Evolutionary conservation across 2,888 invertebrate species (phyloP).

Genomic region (Tinea semifulvella): DNA sequence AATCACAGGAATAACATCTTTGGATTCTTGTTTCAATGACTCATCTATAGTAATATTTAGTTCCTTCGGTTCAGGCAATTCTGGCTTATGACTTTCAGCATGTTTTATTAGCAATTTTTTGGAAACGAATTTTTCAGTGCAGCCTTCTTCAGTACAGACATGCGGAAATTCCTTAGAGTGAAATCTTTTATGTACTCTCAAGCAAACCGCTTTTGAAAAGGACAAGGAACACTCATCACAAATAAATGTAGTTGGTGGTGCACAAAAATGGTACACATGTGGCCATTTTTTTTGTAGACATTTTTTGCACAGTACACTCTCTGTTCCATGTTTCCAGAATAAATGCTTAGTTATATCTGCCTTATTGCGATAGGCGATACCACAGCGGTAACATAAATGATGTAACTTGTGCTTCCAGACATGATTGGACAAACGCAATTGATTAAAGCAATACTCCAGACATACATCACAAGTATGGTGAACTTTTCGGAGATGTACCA

Average conservation of each 20-base stretch:
- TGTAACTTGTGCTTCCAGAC: slow-evolving; percentile 92
- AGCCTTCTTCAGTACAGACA: slow-evolving; percentile 74
- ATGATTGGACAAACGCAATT: slow-evolving; percentile 83
- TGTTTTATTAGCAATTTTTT: slow-evolving; percentile 81
- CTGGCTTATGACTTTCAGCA: slow-evolving; percentile 66
- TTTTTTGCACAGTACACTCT: slow-evolving; percentile 84
- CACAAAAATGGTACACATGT: slow-evolving; percentile 90
- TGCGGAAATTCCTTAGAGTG: slow-evolving; percentile 79
- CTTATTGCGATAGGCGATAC: slow-evolving; percentile 87
- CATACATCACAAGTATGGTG: slow-evolving; percentile 91
- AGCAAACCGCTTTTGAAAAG: slow-evolving; percentile 78
- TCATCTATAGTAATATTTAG: slow-evolving; percentile 30
- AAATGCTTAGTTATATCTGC: slow-evolving; percentile 89
- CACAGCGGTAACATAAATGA: slow-evolving; percentile 88
- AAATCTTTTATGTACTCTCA: slow-evolving; percentile 85
- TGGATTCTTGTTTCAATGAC: slow-evolving; percentile 32
- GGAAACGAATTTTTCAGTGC: slow-evolving; percentile 82
- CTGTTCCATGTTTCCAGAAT: slow-evolving; percentile 93
- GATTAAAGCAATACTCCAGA: slow-evolving; percentile 81
- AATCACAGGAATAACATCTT: slow-evolving; percentile 41
- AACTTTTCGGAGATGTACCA: slow-evolving; percentile 86
- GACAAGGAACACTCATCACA: slow-evolving; percentile 84
- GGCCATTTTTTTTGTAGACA: slow-evolving; percentile 93
- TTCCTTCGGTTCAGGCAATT: slow-evolving; percentile 19
- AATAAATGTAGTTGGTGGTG: slow-evolving; percentile 78